Conservation (phyloP, 2,797 vertebrate species). For the Paedocypris micromegethes region DNA sequence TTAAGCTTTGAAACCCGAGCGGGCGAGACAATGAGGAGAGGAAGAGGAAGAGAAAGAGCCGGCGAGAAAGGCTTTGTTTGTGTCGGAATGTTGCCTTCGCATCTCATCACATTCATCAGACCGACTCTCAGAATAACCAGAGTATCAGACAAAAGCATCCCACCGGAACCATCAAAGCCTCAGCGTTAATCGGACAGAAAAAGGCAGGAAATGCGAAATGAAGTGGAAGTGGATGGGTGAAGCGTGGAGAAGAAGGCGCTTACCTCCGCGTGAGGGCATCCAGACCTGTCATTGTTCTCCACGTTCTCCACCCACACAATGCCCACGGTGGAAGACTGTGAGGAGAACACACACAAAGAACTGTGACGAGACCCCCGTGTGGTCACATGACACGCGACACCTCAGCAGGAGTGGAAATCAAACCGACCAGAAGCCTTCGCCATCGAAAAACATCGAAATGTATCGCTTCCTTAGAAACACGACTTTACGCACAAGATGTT, state of each 20-base stretch:
- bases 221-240: neutral
- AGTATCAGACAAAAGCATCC: too few species aligned
- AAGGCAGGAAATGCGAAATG: neutral
- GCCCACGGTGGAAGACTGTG: slow-evolving; percentile 43
- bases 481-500: too few species aligned
- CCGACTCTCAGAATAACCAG: too few species aligned
- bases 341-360: slow-evolving; percentile 61
- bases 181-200: too few species aligned
- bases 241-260: slow-evolving; percentile 44
- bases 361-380: slow-evolving; percentile 52
- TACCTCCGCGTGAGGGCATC: slow-evolving; percentile 61
- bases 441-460: too few species aligned
- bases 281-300: slow-evolving; percentile 68
- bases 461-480: too few species aligned
- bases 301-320: slow-evolving; percentile 66
- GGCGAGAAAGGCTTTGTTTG: slow-evolving; percentile 27
- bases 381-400: slow-evolving; percentile 57
- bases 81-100: slow-evolving; percentile 24
- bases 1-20: slow-evolving; percentile 65
- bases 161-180: too few species aligned
- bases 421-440: too few species aligned
- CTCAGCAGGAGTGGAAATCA: too few species aligned
- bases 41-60: slow-evolving; percentile 41
- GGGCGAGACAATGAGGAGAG: slow-evolving; percentile 60
- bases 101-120: too few species aligned